Evolutionary conservation across 2,797 vertebrate species (phyloP).

Genomic region (Peromyscus aztecus): DNA sequence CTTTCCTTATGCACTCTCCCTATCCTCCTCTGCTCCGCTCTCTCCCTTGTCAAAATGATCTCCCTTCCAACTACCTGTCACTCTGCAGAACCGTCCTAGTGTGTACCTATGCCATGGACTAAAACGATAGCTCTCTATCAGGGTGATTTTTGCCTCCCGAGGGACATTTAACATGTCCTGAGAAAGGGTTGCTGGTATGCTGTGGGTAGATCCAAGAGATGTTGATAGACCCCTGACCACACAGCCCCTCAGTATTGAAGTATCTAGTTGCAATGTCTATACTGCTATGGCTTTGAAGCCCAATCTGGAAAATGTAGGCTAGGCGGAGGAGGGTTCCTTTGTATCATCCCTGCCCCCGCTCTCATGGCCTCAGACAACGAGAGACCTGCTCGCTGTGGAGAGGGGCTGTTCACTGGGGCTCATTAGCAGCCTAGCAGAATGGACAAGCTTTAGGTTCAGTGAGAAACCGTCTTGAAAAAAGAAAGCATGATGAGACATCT

Average conservation of each 20-base stretch:
- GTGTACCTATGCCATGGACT: neutral
- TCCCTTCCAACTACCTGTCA: neutral
- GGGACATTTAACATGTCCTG: neutral
- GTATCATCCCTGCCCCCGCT: fast-evolving
- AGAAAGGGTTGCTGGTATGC: neutral
- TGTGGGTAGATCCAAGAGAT: neutral
- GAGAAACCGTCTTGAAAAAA: neutral
- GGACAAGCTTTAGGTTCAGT: neutral
- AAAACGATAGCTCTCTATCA: neutral
- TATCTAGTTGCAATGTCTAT: fast-evolving
- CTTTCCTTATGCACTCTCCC: neutral
- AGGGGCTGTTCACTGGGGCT: neutral
- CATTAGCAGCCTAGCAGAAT: neutral
- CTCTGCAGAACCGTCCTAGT: neutral
- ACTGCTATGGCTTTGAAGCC: fast-evolving
- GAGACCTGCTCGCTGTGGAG: neutral
- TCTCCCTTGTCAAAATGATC: neutral
- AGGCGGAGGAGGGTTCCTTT: fast-evolving
- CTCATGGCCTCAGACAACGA: fast-evolving
- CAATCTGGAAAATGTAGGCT: fast-evolving
- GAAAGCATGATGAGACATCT: neutral
- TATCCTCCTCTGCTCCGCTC: neutral
- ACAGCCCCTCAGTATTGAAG: neutral
- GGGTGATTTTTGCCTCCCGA: neutral
- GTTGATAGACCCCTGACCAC: neutral